Evolutionary conservation across 2,113 vertebrate genomes (phyloP).

Genomic region (Phaethornis superciliosus): DNA sequence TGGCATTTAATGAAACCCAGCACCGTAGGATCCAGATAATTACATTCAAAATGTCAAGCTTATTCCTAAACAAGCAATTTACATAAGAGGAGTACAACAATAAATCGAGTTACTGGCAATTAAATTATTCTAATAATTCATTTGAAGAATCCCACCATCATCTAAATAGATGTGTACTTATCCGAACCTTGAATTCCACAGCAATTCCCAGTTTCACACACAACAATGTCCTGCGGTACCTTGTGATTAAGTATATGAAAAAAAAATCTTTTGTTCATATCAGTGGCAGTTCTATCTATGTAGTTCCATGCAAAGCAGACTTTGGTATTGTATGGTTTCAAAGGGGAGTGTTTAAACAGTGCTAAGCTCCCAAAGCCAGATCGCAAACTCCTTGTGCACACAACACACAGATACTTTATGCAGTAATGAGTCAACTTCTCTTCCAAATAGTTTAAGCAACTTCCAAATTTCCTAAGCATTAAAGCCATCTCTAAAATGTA

Average conservation of each 20-base stretch:
- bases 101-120: background rate
- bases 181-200: background rate
- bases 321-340: background rate
- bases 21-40: background rate
- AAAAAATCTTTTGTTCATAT: background rate
- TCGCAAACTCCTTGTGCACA: background rate
- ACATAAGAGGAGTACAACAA: background rate
- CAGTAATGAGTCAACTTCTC: conserved; percentile 4
- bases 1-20: background rate
- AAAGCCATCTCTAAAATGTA: background rate
- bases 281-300: background rate
- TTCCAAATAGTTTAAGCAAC: background rate
- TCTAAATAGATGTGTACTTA: background rate
- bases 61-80: background rate
- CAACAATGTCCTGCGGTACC: background rate
- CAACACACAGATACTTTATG: background rate
- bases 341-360: background rate
- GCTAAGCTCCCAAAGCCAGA: background rate
- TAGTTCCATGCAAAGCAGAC: background rate
- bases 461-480: background rate
- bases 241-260: background rate
- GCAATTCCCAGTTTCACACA: background rate
- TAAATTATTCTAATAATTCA: too few species aligned
- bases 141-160: background rate
- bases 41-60: background rate